Evolutionary conservation across 2,113 vertebrate genomes (phyloP).

Genomic region (Coptodon bakossiorum): DNA sequence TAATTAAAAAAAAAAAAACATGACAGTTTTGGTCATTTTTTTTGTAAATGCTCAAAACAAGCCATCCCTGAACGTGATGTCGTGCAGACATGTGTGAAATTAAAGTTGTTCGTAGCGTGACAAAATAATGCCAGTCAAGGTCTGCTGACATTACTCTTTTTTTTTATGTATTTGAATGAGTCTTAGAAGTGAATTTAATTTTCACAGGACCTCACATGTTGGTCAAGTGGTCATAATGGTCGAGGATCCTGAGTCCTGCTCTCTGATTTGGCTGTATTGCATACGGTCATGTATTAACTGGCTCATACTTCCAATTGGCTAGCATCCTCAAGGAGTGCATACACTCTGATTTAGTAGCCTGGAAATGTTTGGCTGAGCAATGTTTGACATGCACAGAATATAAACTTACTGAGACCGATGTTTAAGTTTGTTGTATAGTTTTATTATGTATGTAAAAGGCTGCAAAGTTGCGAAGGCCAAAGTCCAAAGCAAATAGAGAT

Average conservation of each 20-base stretch:
- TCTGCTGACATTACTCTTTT: not conserved
- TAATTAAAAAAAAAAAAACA: not conserved
- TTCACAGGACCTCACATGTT: not conserved
- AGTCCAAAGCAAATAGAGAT: not conserved
- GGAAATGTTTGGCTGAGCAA: rapidly evolving
- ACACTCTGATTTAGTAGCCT: not conserved
- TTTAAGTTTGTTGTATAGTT: not conserved
- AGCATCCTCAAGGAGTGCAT: not conserved
- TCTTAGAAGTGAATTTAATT: not conserved
- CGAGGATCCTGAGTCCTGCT: not conserved
- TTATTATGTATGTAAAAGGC: not conserved
- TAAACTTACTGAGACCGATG: not conserved
- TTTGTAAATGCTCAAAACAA: not conserved
- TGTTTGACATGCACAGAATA: not conserved
- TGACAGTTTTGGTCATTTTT: not conserved
- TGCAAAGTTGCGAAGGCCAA: too few relatives aligned
- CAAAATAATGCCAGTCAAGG: not conserved
- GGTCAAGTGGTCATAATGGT: not conserved
- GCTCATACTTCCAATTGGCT: not conserved
- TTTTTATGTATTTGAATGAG: not conserved
- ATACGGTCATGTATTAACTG: not conserved
- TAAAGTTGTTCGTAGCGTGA: not conserved
- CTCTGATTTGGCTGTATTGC: not conserved
- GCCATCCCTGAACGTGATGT: not conserved
- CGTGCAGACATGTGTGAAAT: not conserved